Evolutionary conservation across 2,797 vertebrate species (phyloP).

Genomic region (Cyprinodon diabolis): DNA sequence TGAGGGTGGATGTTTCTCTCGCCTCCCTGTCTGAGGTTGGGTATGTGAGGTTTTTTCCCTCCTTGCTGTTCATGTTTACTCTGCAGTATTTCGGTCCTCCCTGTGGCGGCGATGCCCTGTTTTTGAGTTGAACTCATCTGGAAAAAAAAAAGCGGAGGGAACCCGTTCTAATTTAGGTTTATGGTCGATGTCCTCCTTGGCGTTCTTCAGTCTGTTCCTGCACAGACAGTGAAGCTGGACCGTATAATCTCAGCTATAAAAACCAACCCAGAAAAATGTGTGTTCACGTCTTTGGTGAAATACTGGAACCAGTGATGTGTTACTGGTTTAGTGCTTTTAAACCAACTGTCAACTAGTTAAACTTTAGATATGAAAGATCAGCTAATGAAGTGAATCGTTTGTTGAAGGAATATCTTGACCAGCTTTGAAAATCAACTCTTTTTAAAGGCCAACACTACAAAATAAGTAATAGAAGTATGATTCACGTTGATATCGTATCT

Average conservation of each 20-base stretch:
- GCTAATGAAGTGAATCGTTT: no score
- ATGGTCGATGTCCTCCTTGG: conserved; percentile 12
- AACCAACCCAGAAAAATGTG: conserved; percentile 22
- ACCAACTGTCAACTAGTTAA: background rate
- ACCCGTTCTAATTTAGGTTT: conserved; percentile 39
- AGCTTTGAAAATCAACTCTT: no score
- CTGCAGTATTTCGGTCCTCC: conserved; percentile 32
- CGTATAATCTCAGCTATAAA: conserved; percentile 45
- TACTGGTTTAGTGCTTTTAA: background rate
- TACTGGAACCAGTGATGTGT: conserved; percentile 6
- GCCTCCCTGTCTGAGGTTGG: conserved; percentile 20
- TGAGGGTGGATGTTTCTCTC: no score
- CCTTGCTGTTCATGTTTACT: conserved; percentile 20
- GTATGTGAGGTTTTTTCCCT: conserved; percentile 9
- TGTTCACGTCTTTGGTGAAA: conserved; percentile 1
- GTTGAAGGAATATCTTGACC: no score
- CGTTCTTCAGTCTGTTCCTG: conserved; percentile 34
- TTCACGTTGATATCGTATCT: no score
- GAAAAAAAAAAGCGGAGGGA: conserved; percentile 13
- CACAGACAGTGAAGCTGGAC: conserved; percentile 35
- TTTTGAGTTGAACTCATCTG: conserved; percentile 4
- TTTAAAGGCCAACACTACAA: no score
- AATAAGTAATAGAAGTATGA: no score
- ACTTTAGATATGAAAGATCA: no score
- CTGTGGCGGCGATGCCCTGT: conserved; percentile 5